These are phyloP conservation scores for Brachirus orientalis DNA, from an alignment of 2,113 vertebrate species.

Conservation along the genomic window DNA sequence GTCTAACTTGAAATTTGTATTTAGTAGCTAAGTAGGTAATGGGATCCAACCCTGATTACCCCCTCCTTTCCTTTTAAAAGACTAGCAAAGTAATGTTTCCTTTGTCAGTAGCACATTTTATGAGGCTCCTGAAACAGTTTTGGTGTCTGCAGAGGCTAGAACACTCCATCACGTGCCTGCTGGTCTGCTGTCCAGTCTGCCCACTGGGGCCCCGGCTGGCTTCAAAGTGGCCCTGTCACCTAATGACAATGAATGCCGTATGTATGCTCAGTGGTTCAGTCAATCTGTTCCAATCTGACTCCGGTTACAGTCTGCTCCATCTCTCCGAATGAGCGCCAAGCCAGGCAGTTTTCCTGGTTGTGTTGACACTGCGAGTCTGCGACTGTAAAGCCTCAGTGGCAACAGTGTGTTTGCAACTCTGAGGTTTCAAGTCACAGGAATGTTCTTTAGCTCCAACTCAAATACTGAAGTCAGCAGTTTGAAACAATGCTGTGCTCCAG, in stretches of 20 bases:
- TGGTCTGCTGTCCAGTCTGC: constrained; percentile 50
- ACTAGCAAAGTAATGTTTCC: constrained; percentile 23
- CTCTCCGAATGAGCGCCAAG: constrained; percentile 8
- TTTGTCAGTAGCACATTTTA: constrained; percentile 33
- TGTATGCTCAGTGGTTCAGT: constrained; percentile 65
- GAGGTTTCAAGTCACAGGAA: constrained; percentile 38
- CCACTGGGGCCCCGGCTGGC: constrained; percentile 49
- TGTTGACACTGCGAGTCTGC: not conserved
- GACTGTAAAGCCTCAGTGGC: constrained; percentile 15
- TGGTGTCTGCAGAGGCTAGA: constrained; percentile 32
- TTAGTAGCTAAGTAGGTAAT: too few species aligned
- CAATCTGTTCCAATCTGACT: constrained; percentile 63
- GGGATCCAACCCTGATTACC: not conserved
- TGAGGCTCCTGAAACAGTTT: constrained; percentile 31
- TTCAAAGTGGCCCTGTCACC: constrained; percentile 69
- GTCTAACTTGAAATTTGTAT: too few species aligned
- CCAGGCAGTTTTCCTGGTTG: constrained; percentile 17
- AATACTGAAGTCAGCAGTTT: constrained; percentile 27
- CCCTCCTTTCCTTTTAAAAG: constrained; percentile 14
- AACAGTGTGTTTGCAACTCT: constrained; percentile 22
- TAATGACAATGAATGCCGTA: constrained; percentile 73
- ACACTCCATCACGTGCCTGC: constrained; percentile 39
- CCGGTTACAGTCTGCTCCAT: constrained; percentile 58
- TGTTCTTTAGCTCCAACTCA: constrained; percentile 45
- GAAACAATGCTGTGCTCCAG: constrained; percentile 6